Evolutionary conservation across 2,888 invertebrate genomes (phyloP), one percentile per base, ranked within the genome.

Genomic region (Antheraea assamensis): DNA sequence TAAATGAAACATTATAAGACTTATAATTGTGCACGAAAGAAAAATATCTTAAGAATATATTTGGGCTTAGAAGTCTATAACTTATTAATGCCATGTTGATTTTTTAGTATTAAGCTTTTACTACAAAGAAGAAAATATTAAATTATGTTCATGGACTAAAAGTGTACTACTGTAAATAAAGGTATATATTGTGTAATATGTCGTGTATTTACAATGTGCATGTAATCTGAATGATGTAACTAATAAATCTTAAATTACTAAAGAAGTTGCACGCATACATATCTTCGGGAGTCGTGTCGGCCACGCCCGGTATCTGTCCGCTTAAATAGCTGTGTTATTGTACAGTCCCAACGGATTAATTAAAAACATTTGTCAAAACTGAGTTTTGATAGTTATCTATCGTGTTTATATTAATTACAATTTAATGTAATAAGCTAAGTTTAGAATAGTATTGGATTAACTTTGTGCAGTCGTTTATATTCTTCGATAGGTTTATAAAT

Each of bases 311-410:
- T 86, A 89, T 90, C 88, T 89, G 90, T 89, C 86, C 87, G 83
- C 84, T 87, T 86, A 87, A 90, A 90, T 88, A 86, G 85, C 87
- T 86, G 87, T 85, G 84, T 87, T 83, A 82, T 84, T 87, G 86
- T 84, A 87, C 87, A 84, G 19, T 68, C 89, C 90, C 90, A 87
- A 83, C 85, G 85, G 86, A 91, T 92, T 92, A 91, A 92, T 91
- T 91, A 91, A 90, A 90, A 91, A 88, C 89, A 91, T 92, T 90
- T 87, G 88, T 92, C 88, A 89, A 90, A 90, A 90, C 86, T 86
- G 83, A 76, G 80, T 87, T 84, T 85, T 87, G 90, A 90, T 86
- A 83, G 85, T 82, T 83, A 86, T 86, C 85, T 85, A 87, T 80
- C 84, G 85, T 81, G 76, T 81, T 82, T 80, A 82, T 87, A 88